Conservation (phyloP, 2,888 invertebrate species). For the Mesochorus sp. region DNA sequence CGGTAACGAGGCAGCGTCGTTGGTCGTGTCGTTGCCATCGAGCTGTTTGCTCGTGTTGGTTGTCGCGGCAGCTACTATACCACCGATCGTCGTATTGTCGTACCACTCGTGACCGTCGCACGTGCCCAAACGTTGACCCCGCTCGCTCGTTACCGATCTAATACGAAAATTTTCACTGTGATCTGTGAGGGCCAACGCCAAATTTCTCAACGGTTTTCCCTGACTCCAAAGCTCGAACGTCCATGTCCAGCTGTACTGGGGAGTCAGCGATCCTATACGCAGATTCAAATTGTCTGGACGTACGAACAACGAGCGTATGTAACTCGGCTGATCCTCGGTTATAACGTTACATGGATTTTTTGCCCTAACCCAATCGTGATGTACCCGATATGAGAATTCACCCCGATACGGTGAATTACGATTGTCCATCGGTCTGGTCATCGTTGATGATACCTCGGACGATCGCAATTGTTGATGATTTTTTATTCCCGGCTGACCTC, state of each 20-base stretch:
- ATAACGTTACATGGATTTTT: constrained; percentile 64
- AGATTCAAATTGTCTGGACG: constrained; percentile 60
- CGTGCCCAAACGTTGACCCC: constrained; percentile 59
- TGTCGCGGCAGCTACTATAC: constrained; percentile 20
- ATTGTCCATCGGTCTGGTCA: constrained; percentile 50
- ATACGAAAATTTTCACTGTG: constrained; percentile 72
- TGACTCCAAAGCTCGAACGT: constrained; percentile 64
- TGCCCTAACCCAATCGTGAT: constrained; percentile 65
- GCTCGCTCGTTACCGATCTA: constrained; percentile 66
- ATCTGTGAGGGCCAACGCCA: constrained; percentile 70
- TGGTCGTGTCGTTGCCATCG: constrained; percentile 38
- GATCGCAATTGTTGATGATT: not conserved
- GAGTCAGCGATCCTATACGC: constrained; percentile 59
- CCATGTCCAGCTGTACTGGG: constrained; percentile 64
- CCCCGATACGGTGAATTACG: constrained; percentile 54
- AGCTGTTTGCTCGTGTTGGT: not conserved
- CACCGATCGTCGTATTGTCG: constrained; percentile 40
- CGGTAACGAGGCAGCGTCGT: constrained; percentile 53
- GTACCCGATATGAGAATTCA: constrained; percentile 61
- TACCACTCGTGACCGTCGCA: constrained; percentile 71
- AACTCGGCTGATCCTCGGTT: constrained; percentile 60
- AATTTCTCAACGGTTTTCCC: constrained; percentile 69
- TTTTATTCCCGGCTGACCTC: not conserved
- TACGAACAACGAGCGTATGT: constrained; percentile 53
- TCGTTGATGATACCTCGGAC: constrained; percentile 19